Conservation (phyloP, 2,797 vertebrate genomes). For the Sandelia bainsii region DNA sequence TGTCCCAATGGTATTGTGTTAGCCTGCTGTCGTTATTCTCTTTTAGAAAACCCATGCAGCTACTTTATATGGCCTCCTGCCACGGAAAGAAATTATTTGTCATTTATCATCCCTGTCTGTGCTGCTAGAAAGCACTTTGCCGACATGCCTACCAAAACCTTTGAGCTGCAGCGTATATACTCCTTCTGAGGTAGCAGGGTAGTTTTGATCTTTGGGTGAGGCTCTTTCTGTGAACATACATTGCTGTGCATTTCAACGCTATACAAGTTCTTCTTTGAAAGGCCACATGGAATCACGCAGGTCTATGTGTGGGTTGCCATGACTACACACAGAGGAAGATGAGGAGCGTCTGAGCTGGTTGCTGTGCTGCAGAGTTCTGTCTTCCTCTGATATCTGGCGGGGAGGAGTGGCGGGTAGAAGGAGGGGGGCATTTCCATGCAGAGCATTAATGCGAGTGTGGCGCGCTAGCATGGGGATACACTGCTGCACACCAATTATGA, state of each 20-base stretch:
- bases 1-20: slow-evolving; percentile 29
- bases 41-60: slow-evolving; percentile 31
- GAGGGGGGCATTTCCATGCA: slow-evolving; percentile 31
- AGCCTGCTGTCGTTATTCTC: slow-evolving; percentile 35
- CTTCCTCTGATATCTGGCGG: slow-evolving; percentile 71
- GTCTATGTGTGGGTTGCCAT: slow-evolving; percentile 76
- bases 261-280: slow-evolving; percentile 50
- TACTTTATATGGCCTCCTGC: slow-evolving; percentile 36
- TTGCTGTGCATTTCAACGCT: slow-evolving; percentile 36
- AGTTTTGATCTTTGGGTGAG: slow-evolving; percentile 8
- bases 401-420: slow-evolving; percentile 23
- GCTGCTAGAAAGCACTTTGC: slow-evolving; percentile 22
- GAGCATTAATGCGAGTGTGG: slow-evolving; percentile 61
- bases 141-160: slow-evolving; percentile 15
- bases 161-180: slow-evolving; percentile 2
- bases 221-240: slow-evolving; percentile 3
- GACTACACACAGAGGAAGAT: slow-evolving; percentile 69
- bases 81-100: slow-evolving; percentile 41
- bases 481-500: slow-evolving; percentile 70
- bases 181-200: neutral
- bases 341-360: slow-evolving; percentile 57
- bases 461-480: slow-evolving; percentile 45
- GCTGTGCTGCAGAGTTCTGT: slow-evolving; percentile 72
- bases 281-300: slow-evolving; percentile 61
- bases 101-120: slow-evolving; percentile 33